phyloP scores from a whole-genome alignment of 2,797 vertebrate species.

The Microhierax caerulescens region DNA sequence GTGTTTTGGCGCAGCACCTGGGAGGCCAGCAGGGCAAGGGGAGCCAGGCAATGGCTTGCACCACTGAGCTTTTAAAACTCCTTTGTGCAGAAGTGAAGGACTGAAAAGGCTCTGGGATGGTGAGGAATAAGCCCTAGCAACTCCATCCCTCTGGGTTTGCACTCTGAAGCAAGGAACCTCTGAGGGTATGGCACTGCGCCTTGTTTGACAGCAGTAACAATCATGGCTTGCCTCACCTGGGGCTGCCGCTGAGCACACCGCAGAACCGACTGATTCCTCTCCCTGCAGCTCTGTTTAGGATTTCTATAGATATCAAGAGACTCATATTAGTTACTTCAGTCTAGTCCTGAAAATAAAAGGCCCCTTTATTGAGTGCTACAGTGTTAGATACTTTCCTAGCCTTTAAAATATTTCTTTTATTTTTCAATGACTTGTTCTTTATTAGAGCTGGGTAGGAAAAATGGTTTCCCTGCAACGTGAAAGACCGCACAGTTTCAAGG shows the following conservation, averaged over 20 bases:
- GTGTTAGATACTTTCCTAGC: not conserved
- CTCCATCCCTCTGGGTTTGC: not conserved
- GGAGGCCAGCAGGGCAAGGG: not conserved
- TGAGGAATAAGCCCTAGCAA: not conserved
- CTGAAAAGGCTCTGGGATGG: not conserved
- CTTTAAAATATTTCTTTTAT: not conserved
- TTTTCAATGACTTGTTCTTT: not conserved
- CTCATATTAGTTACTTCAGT: not conserved
- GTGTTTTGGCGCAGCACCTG: not conserved
- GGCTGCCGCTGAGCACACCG: not conserved
- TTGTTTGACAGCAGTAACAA: not conserved
- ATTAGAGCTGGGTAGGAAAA: not conserved
- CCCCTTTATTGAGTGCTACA: not conserved
- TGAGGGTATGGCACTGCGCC: accelerated
- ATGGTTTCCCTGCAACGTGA: not conserved
- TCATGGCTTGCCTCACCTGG: not conserved
- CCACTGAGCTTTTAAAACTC: not conserved
- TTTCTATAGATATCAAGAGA: not conserved
- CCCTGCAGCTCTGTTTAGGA: not conserved
- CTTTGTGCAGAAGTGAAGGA: not conserved
- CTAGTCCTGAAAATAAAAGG: not conserved
- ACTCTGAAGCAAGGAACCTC: not conserved
- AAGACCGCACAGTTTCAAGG: not conserved
- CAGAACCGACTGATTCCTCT: not conserved
- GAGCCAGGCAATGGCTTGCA: not conserved